These are phyloP conservation scores for Eubasilissa splendida DNA, from an alignment of 2,888 invertebrate species.

Conservation along the genomic window DNA sequence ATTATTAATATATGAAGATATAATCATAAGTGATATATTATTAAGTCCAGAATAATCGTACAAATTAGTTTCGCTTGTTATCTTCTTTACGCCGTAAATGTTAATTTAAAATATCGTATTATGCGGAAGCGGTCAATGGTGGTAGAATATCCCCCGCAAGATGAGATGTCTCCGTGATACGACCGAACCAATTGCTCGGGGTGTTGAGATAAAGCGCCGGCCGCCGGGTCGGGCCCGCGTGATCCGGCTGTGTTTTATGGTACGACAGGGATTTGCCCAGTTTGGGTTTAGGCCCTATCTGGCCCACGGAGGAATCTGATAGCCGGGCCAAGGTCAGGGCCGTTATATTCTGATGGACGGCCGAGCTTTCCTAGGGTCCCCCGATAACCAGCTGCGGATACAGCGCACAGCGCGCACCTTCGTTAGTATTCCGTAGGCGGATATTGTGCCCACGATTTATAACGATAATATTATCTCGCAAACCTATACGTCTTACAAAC, in stretches of 20 bases:
- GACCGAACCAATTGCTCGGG: constrained; percentile 26
- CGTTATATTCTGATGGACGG: constrained; percentile 51
- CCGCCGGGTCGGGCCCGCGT: constrained; percentile 12
- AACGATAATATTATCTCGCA: constrained; percentile 27
- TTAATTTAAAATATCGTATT: too few species aligned
- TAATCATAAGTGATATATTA: too few species aligned
- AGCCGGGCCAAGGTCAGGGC: constrained; percentile 51
- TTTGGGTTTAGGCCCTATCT: constrained; percentile 39
- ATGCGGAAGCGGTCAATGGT: too few species aligned
- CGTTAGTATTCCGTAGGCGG: constrained; percentile 24
- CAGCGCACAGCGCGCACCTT: neutral
- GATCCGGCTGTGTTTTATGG: constrained; percentile 52
- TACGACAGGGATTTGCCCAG: constrained; percentile 34
- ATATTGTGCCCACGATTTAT: constrained; percentile 28
- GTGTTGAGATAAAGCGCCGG: constrained; percentile 24
- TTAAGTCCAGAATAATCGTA: too few species aligned
- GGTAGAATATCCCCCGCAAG: neutral
- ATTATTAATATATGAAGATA: too few species aligned
- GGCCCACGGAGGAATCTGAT: constrained; percentile 31
- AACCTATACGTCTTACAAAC: constrained; percentile 24
- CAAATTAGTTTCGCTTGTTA: too few species aligned
- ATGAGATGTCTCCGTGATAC: constrained; percentile 36
- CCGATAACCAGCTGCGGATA: neutral
- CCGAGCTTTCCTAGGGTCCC: constrained; percentile 26
- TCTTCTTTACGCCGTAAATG: too few species aligned